Evolutionary conservation across 2,113 vertebrate species (phyloP).

Genomic region (Takifugu bimaculatus): DNA sequence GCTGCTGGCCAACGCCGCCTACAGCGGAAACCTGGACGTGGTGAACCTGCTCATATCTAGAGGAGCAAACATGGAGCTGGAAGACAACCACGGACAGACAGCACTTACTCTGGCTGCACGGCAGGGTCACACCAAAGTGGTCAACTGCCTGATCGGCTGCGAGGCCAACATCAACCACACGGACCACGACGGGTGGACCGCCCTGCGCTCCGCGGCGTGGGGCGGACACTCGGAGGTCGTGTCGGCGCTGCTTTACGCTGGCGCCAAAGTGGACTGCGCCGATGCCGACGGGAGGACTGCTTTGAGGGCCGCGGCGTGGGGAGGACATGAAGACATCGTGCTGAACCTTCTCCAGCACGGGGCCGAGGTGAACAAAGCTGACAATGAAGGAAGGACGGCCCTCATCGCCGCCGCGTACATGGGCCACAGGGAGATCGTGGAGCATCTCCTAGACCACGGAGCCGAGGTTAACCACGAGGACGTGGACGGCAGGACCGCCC

Average conservation of each 20-base stretch:
- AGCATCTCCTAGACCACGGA: conserved; percentile 92
- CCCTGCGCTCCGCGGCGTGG: conserved; percentile 92
- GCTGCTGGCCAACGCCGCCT: conserved; percentile 87
- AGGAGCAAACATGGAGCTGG: conserved; percentile 88
- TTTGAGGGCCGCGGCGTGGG: conserved; percentile 92
- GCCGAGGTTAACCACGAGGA: conserved; percentile 95
- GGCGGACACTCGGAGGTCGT: conserved; percentile 96
- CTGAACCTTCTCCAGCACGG: conserved; percentile 94
- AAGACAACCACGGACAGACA: conserved; percentile 90
- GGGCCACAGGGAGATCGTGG: conserved; percentile 95
- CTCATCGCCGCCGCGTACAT: conserved; percentile 96
- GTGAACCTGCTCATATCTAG: conserved; percentile 90
- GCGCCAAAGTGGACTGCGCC: conserved; percentile 93
- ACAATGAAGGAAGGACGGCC: conserved; percentile 94
- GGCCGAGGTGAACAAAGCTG: conserved; percentile 94
- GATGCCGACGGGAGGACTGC: conserved; percentile 94
- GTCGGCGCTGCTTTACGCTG: conserved; percentile 91
- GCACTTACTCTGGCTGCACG: conserved; percentile 92
- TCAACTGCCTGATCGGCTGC: conserved; percentile 92
- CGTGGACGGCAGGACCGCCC: conserved; percentile 90
- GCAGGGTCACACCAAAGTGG: conserved; percentile 96
- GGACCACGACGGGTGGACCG: conserved; percentile 96
- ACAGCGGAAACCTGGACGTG: conserved; percentile 93
- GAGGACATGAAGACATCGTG: conserved; percentile 96
- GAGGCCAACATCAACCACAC: conserved; percentile 94